Conservation (phyloP, 2,797 vertebrate species). For the Neosilurus mollespiculum region DNA sequence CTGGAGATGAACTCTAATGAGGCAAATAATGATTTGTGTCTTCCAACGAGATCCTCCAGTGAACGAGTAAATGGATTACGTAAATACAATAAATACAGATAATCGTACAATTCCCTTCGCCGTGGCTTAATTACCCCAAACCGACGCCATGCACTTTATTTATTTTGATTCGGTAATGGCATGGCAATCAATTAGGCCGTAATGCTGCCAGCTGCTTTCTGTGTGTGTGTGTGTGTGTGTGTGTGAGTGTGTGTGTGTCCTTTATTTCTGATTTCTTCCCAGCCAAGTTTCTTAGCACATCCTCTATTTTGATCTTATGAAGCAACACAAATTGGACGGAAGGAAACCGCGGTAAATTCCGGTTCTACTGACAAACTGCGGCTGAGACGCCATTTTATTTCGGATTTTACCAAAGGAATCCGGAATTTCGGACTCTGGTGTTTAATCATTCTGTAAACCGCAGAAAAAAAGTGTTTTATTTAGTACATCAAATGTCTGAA, state of each 20-base stretch:
- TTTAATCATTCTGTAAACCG: not conserved
- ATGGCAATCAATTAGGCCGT: slow-evolving; percentile 77
- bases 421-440: not conserved
- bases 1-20: slow-evolving; percentile 78
- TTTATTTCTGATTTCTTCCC: slow-evolving; percentile 60
- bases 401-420: not conserved
- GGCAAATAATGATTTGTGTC: slow-evolving; percentile 79
- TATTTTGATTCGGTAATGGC: slow-evolving; percentile 78
- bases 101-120: slow-evolving; percentile 79
- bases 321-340: not conserved
- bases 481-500: too few species aligned
- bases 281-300: slow-evolving; percentile 57
- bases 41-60: slow-evolving; percentile 74
- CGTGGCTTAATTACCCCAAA: slow-evolving; percentile 76
- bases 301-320: not conserved
- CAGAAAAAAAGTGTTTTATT: too few species aligned
- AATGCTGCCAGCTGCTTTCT: slow-evolving; percentile 61
- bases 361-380: not conserved
- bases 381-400: not conserved
- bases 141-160: slow-evolving; percentile 77
- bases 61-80: slow-evolving; percentile 83
- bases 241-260: not conserved
- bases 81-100: slow-evolving; percentile 84
- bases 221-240: slow-evolving; percentile 32
- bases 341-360: not conserved